Conservation (phyloP, 2,113 vertebrate species). For the Mellivora capensis region DNA sequence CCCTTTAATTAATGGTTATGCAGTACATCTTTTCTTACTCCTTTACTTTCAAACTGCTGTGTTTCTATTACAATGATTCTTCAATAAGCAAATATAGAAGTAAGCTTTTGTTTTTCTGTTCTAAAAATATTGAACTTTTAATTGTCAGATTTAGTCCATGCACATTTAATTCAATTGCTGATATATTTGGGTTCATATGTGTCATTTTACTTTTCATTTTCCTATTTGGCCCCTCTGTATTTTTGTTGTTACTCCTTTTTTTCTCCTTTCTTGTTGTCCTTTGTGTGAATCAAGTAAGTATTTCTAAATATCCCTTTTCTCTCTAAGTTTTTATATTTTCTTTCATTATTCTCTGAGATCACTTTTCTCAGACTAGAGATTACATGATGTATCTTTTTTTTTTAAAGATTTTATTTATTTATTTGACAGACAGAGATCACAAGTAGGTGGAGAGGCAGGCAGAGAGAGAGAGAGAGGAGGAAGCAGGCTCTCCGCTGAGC, state of each 20-base stretch:
- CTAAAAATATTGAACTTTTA: background rate
- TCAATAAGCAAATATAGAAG: background rate
- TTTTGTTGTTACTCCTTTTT: background rate
- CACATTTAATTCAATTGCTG: background rate
- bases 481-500: too few species aligned
- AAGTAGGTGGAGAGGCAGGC: too few species aligned
- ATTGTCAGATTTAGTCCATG: background rate
- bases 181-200: background rate
- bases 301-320: background rate
- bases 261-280: background rate
- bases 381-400: background rate
- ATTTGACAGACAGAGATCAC: too few species aligned
- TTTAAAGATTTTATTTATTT: too few species aligned
- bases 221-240: background rate
- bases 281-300: background rate
- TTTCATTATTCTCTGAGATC: background rate
- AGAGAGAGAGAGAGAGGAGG: too few species aligned
- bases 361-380: background rate
- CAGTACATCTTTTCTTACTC: background rate
- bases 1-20: background rate
- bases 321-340: background rate
- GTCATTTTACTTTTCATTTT: background rate
- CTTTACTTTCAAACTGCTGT: background rate
- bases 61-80: background rate
- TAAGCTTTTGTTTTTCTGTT: background rate